These are phyloP conservation scores for Invenusta paracnida DNA, from an alignment of 2,888 invertebrate species.

Conservation along the genomic window DNA sequence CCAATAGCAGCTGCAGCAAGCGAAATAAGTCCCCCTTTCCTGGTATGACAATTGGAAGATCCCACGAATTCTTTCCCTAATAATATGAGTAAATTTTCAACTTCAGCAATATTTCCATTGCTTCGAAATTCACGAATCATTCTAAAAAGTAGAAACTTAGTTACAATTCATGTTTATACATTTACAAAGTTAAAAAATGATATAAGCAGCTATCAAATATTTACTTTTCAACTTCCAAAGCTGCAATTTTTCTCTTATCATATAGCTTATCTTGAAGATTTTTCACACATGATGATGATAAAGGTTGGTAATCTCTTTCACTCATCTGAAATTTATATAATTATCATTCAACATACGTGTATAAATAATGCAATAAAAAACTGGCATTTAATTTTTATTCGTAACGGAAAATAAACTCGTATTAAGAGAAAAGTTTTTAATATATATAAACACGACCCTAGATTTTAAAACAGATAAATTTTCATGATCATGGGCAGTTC, in stretches of 20 bases:
- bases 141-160: too few species aligned
- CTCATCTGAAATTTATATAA: background rate
- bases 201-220: too few species aligned
- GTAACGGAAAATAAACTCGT: too few species aligned
- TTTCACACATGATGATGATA: background rate
- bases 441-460: too few species aligned
- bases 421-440: too few species aligned
- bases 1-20: constrained; percentile 91
- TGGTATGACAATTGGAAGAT: constrained; percentile 83
- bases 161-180: too few species aligned
- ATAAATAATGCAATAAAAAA: too few species aligned
- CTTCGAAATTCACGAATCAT: background rate
- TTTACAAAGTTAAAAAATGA: too few species aligned
- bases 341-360: too few species aligned
- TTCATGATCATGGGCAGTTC: too few species aligned
- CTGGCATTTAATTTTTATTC: too few species aligned
- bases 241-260: background rate
- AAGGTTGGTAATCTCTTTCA: background rate
- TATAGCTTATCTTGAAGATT: background rate
- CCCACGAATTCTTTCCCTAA: constrained; percentile 71
- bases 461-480: too few species aligned
- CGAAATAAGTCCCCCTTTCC: constrained; percentile 94
- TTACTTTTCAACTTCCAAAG: background rate
- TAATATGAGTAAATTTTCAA: background rate
- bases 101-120: background rate